Evolutionary conservation across 2,888 invertebrate species (phyloP).

Genomic region (Protonemura montana): DNA sequence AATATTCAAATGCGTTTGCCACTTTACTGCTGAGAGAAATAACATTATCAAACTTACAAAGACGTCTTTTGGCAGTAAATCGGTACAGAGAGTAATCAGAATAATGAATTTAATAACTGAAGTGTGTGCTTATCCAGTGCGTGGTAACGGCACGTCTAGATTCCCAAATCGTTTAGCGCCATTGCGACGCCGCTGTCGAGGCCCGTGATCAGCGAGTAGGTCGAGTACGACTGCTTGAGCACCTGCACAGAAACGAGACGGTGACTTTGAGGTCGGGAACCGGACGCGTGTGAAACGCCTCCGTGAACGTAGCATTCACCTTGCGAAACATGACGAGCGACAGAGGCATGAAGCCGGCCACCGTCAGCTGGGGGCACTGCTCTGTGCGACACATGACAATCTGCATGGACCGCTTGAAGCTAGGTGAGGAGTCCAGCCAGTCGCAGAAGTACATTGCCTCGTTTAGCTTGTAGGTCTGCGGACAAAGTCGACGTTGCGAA

Average conservation of each 20-base stretch:
- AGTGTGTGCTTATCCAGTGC: too few relatives aligned
- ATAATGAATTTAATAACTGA: too few relatives aligned
- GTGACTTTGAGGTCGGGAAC: too few relatives aligned
- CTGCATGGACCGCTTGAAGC: slow-evolving; percentile 21
- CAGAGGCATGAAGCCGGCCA: slow-evolving; percentile 1
- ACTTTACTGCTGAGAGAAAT: too few relatives aligned
- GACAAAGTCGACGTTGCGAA: too few relatives aligned
- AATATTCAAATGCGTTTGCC: too few relatives aligned
- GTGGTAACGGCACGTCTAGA: too few relatives aligned
- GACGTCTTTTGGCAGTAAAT: too few relatives aligned
- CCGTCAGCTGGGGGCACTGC: not conserved
- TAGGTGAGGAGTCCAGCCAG: not conserved
- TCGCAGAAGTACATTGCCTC: slow-evolving; percentile 21
- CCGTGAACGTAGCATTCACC: not conserved
- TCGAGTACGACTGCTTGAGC: not conserved
- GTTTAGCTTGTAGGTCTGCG: slow-evolving; percentile 28
- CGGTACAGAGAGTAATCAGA: too few relatives aligned
- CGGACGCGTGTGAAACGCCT: too few relatives aligned
- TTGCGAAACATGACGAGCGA: not conserved
- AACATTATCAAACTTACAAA: too few relatives aligned
- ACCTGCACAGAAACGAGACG: not conserved
- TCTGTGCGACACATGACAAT: not conserved
- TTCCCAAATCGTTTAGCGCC: not conserved
- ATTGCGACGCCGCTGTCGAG: not conserved
- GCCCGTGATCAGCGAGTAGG: not conserved